Evolutionary conservation across 2,797 vertebrate species (phyloP).

Genomic region (Pseudochirops cupreus): DNA sequence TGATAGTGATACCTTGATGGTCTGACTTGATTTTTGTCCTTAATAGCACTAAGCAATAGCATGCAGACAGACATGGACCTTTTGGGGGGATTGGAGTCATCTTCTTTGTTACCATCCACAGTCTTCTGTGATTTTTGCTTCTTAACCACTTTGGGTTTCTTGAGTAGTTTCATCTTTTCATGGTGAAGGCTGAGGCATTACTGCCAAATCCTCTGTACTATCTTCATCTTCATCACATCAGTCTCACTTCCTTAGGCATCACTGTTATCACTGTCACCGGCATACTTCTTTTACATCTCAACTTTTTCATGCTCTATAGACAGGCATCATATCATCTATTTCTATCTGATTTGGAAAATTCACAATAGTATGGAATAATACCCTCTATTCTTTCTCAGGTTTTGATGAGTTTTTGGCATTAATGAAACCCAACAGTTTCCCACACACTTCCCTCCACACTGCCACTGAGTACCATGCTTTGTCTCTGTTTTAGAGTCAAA

Average conservation of each 20-base stretch:
- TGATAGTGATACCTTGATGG: conserved; percentile 96
- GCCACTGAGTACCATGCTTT: conserved; percentile 96
- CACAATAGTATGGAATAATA: conserved; percentile 93
- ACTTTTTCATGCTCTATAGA: conserved; percentile 97
- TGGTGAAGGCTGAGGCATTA: conserved; percentile 94
- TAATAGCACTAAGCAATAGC: conserved; percentile 95
- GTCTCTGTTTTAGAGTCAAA: conserved; percentile 99
- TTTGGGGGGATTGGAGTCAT: conserved; percentile 93
- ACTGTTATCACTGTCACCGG: conserved; percentile 88
- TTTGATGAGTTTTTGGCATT: conserved; percentile 99
- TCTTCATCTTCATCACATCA: conserved; percentile 96
- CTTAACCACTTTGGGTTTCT: conserved; percentile 91
- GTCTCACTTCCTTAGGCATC: conserved; percentile 94
- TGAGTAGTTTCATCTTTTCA: conserved; percentile 91
- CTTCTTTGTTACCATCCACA: conserved; percentile 84
- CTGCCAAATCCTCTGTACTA: conserved; percentile 97
- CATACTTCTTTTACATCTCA: conserved; percentile 95
- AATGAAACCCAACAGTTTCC: conserved; percentile 98
- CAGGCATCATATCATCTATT: conserved; percentile 95
- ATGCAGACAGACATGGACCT: conserved; percentile 97
- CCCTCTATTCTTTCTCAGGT: conserved; percentile 94
- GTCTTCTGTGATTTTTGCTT: conserved; percentile 88
- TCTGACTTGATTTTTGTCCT: conserved; percentile 94
- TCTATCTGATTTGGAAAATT: conserved; percentile 96
- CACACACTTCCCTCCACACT: conserved; percentile 99